Base-by-base conservation (phyloP, 2,113 vertebrate genomes). In the Halcyon senegalensis region DNA sequence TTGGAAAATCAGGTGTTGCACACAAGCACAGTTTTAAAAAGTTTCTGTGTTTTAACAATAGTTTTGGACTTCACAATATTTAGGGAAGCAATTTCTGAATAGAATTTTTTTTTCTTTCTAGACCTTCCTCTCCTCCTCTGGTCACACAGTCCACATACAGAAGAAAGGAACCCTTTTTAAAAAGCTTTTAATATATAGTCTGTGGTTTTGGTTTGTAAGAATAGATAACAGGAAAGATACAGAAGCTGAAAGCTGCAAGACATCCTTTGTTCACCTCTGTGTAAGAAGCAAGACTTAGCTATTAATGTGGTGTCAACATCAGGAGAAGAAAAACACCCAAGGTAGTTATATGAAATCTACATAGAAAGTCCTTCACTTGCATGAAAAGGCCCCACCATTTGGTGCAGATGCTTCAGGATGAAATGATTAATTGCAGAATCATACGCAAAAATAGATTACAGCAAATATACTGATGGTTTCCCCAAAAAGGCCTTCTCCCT, bases 391-490 rank as follows among this genome's bases (percentile, higher is more conserved):
- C 64, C 56, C 69, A 56, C 24, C 63, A 46, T 72, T 27, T 76
- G 60, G 12, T 84, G 79, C 33, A 72, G 69, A 81, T 84, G 31
- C 44, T 53, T 75, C 64, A 72, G 8, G 15, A 89, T 62, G 13
- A 76, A 82, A 79, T 79, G 33, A 95, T 89, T 96, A 92, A 92
- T 66, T 72, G 58, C 66, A 89, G 84, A 92, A 91, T 89, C 8
- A 3, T 33, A 66, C 20, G 37, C 15, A 95, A 79, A 93, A 92
- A 84, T 69, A 94, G 80, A 76, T 75, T 75, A 55, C 41, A 91
- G 14, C 83, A 94, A 43, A 89, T 70, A 70, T 51, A 46, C 82
- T 17, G 7, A 31, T 18, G 18, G 33, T 87, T 90, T 84, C 92
- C 46, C 77, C 53, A 58, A 92, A 91, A 91, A 79, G 62, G 66